Conservation (phyloP, 2,888 invertebrate genomes). For the Rutpela maculata region DNA sequence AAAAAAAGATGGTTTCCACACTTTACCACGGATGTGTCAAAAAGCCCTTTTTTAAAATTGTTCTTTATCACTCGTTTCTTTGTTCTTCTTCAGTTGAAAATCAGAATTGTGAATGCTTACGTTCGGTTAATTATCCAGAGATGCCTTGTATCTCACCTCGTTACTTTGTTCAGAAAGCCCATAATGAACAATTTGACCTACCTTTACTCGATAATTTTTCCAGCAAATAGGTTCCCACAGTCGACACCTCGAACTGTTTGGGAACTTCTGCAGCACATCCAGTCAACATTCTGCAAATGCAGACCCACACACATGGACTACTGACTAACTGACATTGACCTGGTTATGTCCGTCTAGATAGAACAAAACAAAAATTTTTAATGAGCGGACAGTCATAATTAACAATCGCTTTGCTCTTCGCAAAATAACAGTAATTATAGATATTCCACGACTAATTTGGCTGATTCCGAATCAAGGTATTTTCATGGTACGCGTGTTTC, state of each 20-base stretch:
- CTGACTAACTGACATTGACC: conserved; percentile 49
- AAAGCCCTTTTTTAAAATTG: too few relatives aligned
- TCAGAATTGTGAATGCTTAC: too few relatives aligned
- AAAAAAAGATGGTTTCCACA: too few relatives aligned
- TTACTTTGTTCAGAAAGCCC: too few relatives aligned
- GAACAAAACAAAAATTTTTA: conserved; percentile 42
- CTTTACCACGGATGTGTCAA: too few relatives aligned
- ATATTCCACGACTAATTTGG: background rate
- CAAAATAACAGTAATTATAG: conserved; percentile 4
- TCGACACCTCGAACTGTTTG: conserved; percentile 9
- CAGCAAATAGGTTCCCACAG: too few relatives aligned
- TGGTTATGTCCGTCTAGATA: conserved; percentile 40
- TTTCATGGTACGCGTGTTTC: background rate
- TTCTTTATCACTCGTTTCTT: too few relatives aligned
- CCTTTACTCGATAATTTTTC: too few relatives aligned
- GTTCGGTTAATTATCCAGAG: too few relatives aligned
- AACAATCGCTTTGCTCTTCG: conserved; percentile 1
- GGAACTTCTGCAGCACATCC: background rate
- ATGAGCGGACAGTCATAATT: conserved; percentile 39
- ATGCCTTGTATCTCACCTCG: too few relatives aligned
- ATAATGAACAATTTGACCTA: too few relatives aligned
- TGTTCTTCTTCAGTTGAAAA: too few relatives aligned
- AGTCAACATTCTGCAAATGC: conserved; percentile 17
- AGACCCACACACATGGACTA: conserved; percentile 20
- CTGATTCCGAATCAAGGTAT: background rate